These are phyloP conservation scores for Columbina picui DNA, from an alignment of 2,113 vertebrate species.

Conservation along the genomic window DNA sequence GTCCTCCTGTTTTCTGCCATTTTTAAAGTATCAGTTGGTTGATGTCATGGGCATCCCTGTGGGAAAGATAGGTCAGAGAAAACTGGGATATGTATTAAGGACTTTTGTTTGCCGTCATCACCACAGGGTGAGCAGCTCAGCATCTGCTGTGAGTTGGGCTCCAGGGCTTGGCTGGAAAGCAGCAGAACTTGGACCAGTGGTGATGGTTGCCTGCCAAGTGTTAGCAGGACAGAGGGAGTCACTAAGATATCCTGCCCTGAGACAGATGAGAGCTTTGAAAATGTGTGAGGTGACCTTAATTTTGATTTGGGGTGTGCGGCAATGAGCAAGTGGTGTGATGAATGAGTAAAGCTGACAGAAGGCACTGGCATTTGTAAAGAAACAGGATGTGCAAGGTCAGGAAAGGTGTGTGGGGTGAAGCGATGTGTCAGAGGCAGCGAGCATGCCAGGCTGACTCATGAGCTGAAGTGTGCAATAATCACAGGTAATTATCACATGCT, in stretches of 20 bases:
- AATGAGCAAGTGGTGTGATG: not conserved
- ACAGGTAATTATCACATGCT: conserved; percentile 39
- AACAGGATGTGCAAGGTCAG: conserved; percentile 26
- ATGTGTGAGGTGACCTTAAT: conserved; percentile 6
- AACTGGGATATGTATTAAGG: not conserved
- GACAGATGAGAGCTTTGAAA: conserved; percentile 6
- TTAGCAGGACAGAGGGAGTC: not conserved
- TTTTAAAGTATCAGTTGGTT: not conserved
- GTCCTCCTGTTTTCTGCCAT: not conserved
- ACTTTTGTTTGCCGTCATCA: not conserved
- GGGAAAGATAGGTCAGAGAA: not conserved
- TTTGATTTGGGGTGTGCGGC: conserved; percentile 13
- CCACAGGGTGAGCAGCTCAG: not conserved
- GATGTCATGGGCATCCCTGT: not conserved
- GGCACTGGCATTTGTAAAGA: not conserved
- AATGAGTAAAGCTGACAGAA: conserved; percentile 21
- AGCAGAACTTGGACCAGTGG: not conserved
- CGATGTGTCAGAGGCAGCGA: not conserved
- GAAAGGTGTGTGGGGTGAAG: conserved; percentile 6
- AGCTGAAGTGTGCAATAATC: conserved; percentile 64
- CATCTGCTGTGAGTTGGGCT: not conserved
- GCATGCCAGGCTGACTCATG: conserved; percentile 20
- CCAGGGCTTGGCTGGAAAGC: not conserved
- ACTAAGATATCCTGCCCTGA: not conserved
- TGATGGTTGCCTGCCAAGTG: not conserved